phyloP scores from a whole-genome alignment of 2,888 invertebrate species.

The Dasypolia templi region DNA sequence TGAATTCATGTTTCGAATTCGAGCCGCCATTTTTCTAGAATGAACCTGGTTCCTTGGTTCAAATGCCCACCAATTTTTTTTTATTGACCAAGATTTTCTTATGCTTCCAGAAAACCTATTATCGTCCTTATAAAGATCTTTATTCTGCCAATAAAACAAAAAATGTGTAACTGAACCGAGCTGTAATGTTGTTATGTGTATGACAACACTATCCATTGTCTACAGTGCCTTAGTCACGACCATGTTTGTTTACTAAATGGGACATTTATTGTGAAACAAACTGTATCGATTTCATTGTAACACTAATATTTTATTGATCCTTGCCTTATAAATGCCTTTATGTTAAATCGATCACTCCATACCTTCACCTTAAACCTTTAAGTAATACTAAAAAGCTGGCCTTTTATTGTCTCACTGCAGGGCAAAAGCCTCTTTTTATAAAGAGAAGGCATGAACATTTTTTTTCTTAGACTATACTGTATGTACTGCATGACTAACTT shows the following conservation, averaged over 20 bases:
- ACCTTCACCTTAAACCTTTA: too few species aligned
- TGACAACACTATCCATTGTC: constrained; percentile 22
- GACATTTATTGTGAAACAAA: constrained; percentile 25
- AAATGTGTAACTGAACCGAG: constrained; percentile 9
- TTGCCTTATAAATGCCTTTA: constrained; percentile 1
- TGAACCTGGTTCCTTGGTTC: not conserved
- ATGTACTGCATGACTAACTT: too few species aligned
- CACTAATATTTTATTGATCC: not conserved
- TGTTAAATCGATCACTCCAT: not conserved
- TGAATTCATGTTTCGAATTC: constrained; percentile 13
- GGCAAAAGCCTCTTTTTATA: not conserved
- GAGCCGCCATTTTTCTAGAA: constrained; percentile 15
- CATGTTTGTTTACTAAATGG: constrained; percentile 31
- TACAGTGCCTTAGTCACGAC: constrained; percentile 9
- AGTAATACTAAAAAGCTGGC: not conserved
- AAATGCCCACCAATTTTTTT: not conserved
- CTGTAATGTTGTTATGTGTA: not conserved
- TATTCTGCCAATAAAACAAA: not conserved
- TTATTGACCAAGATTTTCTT: not conserved
- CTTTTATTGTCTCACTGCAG: not conserved
- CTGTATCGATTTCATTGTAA: constrained; percentile 10
- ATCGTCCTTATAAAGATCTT: not conserved
- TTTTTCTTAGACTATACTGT: too few species aligned
- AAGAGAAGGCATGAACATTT: not conserved
- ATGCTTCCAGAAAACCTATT: not conserved